Base-by-base conservation (phyloP, 2,113 vertebrate genomes). In the Mormyrus iriodes region DNA sequence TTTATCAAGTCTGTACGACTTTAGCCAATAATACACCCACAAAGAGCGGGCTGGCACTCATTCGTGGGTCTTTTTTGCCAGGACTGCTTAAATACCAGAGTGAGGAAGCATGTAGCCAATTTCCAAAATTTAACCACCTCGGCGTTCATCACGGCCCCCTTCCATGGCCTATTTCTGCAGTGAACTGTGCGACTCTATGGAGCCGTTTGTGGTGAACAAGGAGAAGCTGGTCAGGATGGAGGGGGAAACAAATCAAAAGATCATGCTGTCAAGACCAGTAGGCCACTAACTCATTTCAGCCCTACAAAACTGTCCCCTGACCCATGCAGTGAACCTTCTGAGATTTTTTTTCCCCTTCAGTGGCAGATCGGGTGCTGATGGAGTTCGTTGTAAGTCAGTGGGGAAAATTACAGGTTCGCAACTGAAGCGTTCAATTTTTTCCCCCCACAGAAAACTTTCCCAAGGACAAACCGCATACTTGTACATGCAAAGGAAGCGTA, bases 321-420 rank as follows among this genome's bases (percentile, higher is more conserved):
- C 51, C 13, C 35, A 86, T 13, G 6, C n/a, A 15, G 51, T 48
- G 85, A 39, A 51, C 51, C 27, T 39, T 10, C 46, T 17, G 46
- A 53, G 27, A 85, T 17, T 48, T 53, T 39, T 46, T 46, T 83
- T 46, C 10, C 42, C 19, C 48, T 86, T 39, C n/a, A 49, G 12
- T 52, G 31, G n/a, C 85, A 3, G 31, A 86, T 55, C 49, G 85
- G 49, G 85, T 39, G 85, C 51, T 53, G 85, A 86, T 53, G 55
- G 85, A 53, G 2, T 12, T 86, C 39, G 85, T 13, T 53, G 85
- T 86, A 53, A 86, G 49, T 86, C 9, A 55, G 42, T 55, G 85
- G 49, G 85, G 51, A 55, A 86, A 86, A 86, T 86, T 86, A 86
- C 85, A 86, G 85, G 49, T 35, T 55, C 55, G 85, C n/a, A 86